Base-by-base conservation (phyloP, 2,797 vertebrate species). In the Premnoplex brunnescens region DNA sequence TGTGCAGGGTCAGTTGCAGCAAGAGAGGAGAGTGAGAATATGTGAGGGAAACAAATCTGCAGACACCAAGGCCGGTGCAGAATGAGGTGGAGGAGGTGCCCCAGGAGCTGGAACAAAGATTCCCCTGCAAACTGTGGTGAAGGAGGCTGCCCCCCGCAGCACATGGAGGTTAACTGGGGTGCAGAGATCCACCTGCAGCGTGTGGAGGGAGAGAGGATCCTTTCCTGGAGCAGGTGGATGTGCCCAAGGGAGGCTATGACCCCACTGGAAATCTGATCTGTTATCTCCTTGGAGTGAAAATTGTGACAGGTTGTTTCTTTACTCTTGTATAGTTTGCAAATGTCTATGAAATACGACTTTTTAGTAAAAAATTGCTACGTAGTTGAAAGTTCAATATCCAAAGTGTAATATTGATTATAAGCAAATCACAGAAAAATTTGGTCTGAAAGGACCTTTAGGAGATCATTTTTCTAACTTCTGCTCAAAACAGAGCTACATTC, bases 81-180 rank as follows among this genome's bases (percentile, higher is more conserved):
- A 76, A 28, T 2, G 6, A 28, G 26, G 26, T 15, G 49, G 26
- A 51, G 49, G 26, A 51, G 26, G 49, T 51, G 18, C 30, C 30
- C 12, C 14, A 49, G 24, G 48, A 15, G 24, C 48, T 49, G 24
- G 48, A 14, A 27, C 48, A 49, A 24, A 49, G 10, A 64, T 2
- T 1, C 3, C 14, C n/a, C 37, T 32, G 72, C 37, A 52, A 37
- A n/a, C 17, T 2, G 0, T 55, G 48, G 41, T 10, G 36, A 37
- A 71, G 58, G 13, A 83, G 34, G 28, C 28, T 39, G 51, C 28
- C 14, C 44, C 6, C 58, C 39, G 64, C n/a, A 64, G 87, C 72
- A 23, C 17, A 21, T 28, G 34, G 34, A 67, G 26, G 18, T 28
- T 34, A 48, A 28, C 14, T 14, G 3, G 14, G 23, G 28, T 44